Percentiles rank a stretch among this genome's conserved stretches.
phyloP scores from a whole-genome alignment of 2,888 invertebrate genomes.

The Drosophila mettleri region DNA sequence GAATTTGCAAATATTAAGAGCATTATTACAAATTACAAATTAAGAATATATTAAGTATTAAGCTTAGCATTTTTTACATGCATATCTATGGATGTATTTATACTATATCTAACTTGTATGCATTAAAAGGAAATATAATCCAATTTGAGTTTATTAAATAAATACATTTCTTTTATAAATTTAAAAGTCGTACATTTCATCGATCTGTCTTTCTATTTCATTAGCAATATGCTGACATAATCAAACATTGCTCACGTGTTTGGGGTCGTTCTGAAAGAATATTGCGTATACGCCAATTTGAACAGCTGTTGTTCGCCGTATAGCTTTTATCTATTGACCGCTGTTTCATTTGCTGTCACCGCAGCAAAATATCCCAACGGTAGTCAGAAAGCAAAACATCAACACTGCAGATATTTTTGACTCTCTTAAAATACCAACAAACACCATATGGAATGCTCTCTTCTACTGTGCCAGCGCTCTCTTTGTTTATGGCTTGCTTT shows the following conservation, averaged over 20 bases:
- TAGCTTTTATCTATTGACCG: conserved; percentile 15
- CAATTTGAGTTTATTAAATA: background rate
- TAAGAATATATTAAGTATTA: no score
- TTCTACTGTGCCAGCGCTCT: background rate
- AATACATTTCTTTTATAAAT: background rate
- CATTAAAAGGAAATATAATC: conserved; percentile 3
- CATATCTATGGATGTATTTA: no score
- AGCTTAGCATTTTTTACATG: no score
- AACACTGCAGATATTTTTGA: conserved; percentile 1
- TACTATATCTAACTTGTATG: background rate
- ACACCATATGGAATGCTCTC: background rate
- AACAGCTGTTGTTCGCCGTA: conserved; percentile 37
- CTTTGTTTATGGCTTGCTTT: conserved; percentile 9
- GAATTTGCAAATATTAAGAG: background rate
- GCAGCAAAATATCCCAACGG: conserved; percentile 2
- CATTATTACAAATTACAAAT: no score
- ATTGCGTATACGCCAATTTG: conserved; percentile 36
- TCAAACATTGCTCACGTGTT: conserved; percentile 16
- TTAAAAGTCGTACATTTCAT: background rate
- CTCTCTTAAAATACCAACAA: conserved; percentile 10
- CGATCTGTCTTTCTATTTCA: conserved; percentile 1
- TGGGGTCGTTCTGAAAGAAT: background rate
- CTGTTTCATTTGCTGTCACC: background rate
- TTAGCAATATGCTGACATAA: background rate
- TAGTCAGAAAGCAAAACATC: background rate